These are phyloP conservation scores for Halcyon malimbica DNA, from an alignment of 2,113 vertebrate species.

Conservation along the genomic window DNA sequence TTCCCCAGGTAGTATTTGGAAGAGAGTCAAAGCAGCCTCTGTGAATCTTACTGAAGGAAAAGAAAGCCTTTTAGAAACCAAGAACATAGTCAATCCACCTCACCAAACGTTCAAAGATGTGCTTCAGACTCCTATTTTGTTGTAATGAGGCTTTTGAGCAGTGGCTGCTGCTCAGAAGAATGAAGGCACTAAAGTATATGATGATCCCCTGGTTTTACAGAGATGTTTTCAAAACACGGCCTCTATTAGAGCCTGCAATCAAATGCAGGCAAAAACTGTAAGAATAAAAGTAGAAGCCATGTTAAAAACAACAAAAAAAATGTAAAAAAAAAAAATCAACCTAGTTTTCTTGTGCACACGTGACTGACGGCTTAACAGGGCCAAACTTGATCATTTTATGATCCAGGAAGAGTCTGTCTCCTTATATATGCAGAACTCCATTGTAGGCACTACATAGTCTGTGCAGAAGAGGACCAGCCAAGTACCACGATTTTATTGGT, in stretches of 20 bases:
- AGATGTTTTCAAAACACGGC: not conserved
- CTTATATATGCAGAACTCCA: not conserved
- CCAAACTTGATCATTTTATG: not conserved
- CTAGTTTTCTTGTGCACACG: not conserved
- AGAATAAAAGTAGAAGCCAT: constrained; percentile 3
- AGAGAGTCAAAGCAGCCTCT: not conserved
- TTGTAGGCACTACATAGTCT: not conserved
- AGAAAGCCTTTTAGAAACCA: not conserved
- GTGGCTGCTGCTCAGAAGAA: not conserved
- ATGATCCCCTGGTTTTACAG: not conserved
- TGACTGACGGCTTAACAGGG: not conserved
- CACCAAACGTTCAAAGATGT: not conserved
- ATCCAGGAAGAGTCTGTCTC: not conserved
- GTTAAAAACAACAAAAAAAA: not conserved
- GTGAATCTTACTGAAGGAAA: not conserved
- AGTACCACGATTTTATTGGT: not conserved
- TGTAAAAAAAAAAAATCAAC: not conserved
- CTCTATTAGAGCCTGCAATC: not conserved
- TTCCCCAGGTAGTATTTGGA: not conserved
- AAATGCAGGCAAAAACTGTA: not conserved
- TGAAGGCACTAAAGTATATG: not conserved
- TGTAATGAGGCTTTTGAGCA: not conserved
- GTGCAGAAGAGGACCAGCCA: not conserved
- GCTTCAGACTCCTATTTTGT: not conserved
- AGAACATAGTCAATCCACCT: not conserved